These are phyloP conservation scores for Muscidifurax raptorellus DNA, from an alignment of 1,140 invertebrate genomes.

Conservation along the genomic window DNA sequence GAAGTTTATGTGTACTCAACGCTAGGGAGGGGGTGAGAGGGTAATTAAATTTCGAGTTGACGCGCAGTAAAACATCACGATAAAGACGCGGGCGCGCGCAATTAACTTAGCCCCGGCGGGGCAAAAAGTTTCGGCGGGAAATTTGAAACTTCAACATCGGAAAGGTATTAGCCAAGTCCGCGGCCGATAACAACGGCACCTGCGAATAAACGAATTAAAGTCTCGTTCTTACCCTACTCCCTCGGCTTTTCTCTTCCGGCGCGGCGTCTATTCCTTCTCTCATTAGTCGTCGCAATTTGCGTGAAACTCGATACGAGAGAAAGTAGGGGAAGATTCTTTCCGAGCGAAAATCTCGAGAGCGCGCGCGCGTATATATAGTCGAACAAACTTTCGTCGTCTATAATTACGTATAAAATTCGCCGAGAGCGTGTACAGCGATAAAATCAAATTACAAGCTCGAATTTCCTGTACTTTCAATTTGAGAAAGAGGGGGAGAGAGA, in stretches of 20 bases:
- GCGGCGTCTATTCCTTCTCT: slow-evolving; percentile 31
- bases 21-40: background rate
- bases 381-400: slow-evolving; percentile 17
- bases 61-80: background rate
- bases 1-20: background rate
- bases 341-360: slow-evolving; percentile 4
- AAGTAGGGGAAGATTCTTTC: slow-evolving; percentile 12
- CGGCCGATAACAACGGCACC: slow-evolving; percentile 25
- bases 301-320: slow-evolving; percentile 14
- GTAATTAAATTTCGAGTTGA: slow-evolving; percentile 35
- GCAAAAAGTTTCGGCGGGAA: slow-evolving; percentile 17
- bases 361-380: background rate
- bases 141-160: slow-evolving; percentile 33
- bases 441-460: slow-evolving; percentile 46
- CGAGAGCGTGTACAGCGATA: background rate
- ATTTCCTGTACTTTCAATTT: slow-evolving; percentile 38
- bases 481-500: background rate
- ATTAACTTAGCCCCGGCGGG: slow-evolving; percentile 9
- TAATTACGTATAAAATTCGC: slow-evolving; percentile 13
- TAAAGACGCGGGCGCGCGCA: slow-evolving; percentile 8
- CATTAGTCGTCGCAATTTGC: slow-evolving; percentile 48
- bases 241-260: background rate
- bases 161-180: slow-evolving; percentile 39
- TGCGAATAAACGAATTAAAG: slow-evolving; percentile 47
- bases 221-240: slow-evolving; percentile 12